These are phyloP conservation scores for Melipona beecheii DNA, from an alignment of 2,888 invertebrate species.

Conservation along the genomic window DNA sequence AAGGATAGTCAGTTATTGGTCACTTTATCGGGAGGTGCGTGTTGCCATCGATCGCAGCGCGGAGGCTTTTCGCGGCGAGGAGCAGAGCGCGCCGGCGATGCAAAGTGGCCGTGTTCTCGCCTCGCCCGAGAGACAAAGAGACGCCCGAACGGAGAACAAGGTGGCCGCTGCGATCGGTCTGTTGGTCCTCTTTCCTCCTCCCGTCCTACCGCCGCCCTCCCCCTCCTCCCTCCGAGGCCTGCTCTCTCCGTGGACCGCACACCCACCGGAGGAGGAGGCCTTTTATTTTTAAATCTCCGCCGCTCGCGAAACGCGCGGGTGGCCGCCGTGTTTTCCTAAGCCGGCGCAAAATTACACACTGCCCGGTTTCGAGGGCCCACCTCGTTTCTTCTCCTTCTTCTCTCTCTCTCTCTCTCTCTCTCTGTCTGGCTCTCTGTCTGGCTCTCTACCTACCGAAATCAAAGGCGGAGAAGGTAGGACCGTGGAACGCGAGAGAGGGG, in stretches of 20 bases:
- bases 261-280: slow-evolving; percentile 54
- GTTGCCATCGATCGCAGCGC: too few species aligned
- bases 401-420: background rate
- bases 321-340: slow-evolving; percentile 84
- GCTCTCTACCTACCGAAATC: slow-evolving; percentile 65
- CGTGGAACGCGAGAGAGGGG: slow-evolving; percentile 11
- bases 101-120: slow-evolving; percentile 70
- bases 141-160: slow-evolving; percentile 70
- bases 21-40: too few species aligned
- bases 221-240: background rate
- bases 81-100: slow-evolving; percentile 43
- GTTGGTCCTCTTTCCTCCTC: slow-evolving; percentile 40
- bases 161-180: slow-evolving; percentile 70
- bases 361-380: slow-evolving; percentile 71
- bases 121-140: slow-evolving; percentile 74
- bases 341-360: slow-evolving; percentile 84
- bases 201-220: background rate
- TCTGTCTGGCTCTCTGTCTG: background rate
- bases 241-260: slow-evolving; percentile 2
- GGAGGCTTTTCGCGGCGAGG: slow-evolving; percentile 28
- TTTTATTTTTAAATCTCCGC: slow-evolving; percentile 82
- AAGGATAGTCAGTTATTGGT: too few species aligned
- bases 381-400: slow-evolving; percentile 20
- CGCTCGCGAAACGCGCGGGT: slow-evolving; percentile 83
- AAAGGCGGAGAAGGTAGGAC: slow-evolving; percentile 43